Evolutionary conservation across 2,888 invertebrate genomes (phyloP), one percentile per base, ranked within the genome.

Genomic region (Drosophila mercatorum): DNA sequence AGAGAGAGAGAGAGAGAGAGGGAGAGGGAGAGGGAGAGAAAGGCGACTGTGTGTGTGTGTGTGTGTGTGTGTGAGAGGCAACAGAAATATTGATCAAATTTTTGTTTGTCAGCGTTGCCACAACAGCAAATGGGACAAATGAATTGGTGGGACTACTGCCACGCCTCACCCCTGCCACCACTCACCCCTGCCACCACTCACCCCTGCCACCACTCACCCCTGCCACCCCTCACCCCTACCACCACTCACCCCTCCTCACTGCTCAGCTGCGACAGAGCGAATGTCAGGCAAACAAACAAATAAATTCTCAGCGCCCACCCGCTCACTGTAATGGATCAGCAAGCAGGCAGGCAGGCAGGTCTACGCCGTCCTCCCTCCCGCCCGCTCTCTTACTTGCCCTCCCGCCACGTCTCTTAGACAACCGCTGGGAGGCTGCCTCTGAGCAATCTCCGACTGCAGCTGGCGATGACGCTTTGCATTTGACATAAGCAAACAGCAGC

Each of bases 21-120:
- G 6, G 26, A n/a, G 52, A 11, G 41, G 0, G 31, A 31, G 51
- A 3, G 49, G 11, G 36, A 12, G 17, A 7, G 12, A 17, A 59
- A 17, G 70, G 6, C 12, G 36, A 2, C 28, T 28, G 28, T 5
- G 5, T 28, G 28, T 47, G 51, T 6, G n/a, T n/a, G 41, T 22
- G 44, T 34, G 34, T 6, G 44, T n/a, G 40, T 47, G 51, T 6
- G 44, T n/a, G 44, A 41, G 38, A 47, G 62, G 41, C 57, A 57
- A 63, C 56, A 51, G 69, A 57, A 78, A 65, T 86, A 86, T 86
- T 90, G 86, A 86, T 86, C 89, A 90, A 86, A 90, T 86, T 89
- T 77, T 82, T 89, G 70, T 74, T 74, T 77, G 81, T 62, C 73
- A 68, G 72, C 81, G 81, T 81, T 78, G 81, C 78, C 78, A 78